Evolutionary conservation across 2,888 invertebrate genomes (phyloP), one percentile per base, ranked within the genome.

Genomic region (Ophonus ardosiacus): DNA sequence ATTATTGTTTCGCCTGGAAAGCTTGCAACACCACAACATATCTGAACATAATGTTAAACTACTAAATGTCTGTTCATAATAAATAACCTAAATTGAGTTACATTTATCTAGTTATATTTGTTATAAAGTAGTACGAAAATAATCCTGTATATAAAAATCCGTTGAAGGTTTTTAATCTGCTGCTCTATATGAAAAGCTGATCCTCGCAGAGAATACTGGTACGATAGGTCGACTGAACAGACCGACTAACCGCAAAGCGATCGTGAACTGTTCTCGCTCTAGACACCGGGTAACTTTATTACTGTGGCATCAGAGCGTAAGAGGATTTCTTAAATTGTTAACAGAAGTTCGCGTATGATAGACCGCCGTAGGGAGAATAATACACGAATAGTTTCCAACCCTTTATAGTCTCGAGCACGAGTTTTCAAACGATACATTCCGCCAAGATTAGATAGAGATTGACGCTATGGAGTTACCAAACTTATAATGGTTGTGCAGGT

Each of bases 311-410:
- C 57, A 80, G 68, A 80, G 56, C 68, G 71, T 80, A 85, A 85
- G 85, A 65, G 85, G 85, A 85, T 85, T 85, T 85, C 85, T 85
- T 85, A 85, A 85, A 85, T 80, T 85, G 85, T 79, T 85, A 80
- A 85, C 80, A 80, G 84, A 85, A 85, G 79, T 85, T 85, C 65
- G 85, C 80, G 79, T 85, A 85, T 85, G 85, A 85, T 85, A 57
- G 80, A 85, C 80, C 71, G 78, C 78, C 78, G 56, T 24, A 63
- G 84, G 84, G 84, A 51, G 84, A 84, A 63, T 84, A 84, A 84
- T 84, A 80, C 80, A 43, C 68, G 85, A 85, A 85, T 85, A 85
- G 85, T 85, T 85, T 65, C 56, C 57, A 85, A 80, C 85, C 85
- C 85, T 85, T 85, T 85, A 84, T 84, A 78, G 80, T 59, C 80